Base-by-base conservation (phyloP, 2,888 invertebrate genomes). In the Eilema sororculum region DNA sequence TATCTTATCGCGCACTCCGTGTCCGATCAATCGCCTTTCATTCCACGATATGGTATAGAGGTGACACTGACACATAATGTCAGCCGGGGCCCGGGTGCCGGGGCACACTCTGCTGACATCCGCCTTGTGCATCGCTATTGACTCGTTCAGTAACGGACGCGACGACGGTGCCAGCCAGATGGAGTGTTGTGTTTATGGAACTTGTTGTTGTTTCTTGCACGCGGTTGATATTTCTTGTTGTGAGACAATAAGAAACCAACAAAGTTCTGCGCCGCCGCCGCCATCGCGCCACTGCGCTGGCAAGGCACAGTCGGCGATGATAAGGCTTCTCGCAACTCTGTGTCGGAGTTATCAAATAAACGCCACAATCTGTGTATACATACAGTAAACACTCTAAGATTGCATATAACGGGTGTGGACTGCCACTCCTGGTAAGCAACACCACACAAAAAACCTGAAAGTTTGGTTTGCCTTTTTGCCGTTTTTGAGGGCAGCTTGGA, bases 1-100 rank as follows among this genome's bases (percentile, higher is more conserved):
- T 79, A 77, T 77, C 77, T 79, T 70, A 79, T 79, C 79, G 61
- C 57, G 28, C 64, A 66, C 63, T 73, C 73, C 68, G 60, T 64
- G n/a, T 52, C 71, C 65, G 70, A 79, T 79, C 74, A 24, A 67
- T 79, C 68, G 62, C 66, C 67, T 66, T 67, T 37, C 76, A 69
- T 79, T 79, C 73, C 66, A 37, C 37, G 41, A 66, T 66, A 41
- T 58, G 65, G 58, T 66, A 37, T 37, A 66, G 58, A 66, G 58
- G 24, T 33, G 37, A 24, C 65, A 33, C 22, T n/a, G n/a, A n/a
- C n/a, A n/a, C n/a, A n/a, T n/a, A 25, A 30, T 41, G 46, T 28
- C 41, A 25, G 33, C 33, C 33, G 28, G n/a, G n/a, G n/a, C n/a
- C n/a, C n/a, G n/a, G n/a, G n/a, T n/a, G 46, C 41, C 63, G 9